These are phyloP conservation scores for Carduelis carduelis DNA, from an alignment of 2,797 vertebrate species.

Conservation along the genomic window DNA sequence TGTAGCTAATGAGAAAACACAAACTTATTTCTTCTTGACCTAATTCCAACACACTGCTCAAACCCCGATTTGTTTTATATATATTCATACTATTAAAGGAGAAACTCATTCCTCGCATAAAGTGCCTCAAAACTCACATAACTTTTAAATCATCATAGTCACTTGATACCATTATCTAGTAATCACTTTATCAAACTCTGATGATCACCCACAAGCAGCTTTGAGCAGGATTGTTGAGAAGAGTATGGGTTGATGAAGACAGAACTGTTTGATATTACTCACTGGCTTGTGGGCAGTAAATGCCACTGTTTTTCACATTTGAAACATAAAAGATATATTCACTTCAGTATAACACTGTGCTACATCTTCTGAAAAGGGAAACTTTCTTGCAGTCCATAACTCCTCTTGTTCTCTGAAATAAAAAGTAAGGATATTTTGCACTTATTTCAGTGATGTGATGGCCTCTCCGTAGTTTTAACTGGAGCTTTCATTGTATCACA, in stretches of 20 bases:
- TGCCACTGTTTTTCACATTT: not conserved
- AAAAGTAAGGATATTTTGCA: not conserved
- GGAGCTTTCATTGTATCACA: not conserved
- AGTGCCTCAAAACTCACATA: constrained; percentile 61
- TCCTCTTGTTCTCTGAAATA: not conserved
- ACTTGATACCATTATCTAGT: constrained; percentile 71
- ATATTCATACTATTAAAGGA: constrained; percentile 63
- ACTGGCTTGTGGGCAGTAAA: not conserved
- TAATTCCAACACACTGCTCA: not conserved
- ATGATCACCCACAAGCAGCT: constrained; percentile 59
- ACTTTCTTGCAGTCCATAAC: not conserved
- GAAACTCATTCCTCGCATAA: constrained; percentile 68
- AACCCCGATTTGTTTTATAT: constrained; percentile 27
- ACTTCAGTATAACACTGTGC: not conserved
- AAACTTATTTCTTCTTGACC: constrained; percentile 34
- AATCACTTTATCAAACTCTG: constrained; percentile 72
- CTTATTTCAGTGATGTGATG: not conserved
- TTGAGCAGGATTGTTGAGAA: constrained; percentile 53
- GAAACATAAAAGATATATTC: not conserved
- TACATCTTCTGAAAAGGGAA: not conserved
- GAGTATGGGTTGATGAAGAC: constrained; percentile 39
- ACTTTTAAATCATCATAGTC: constrained; percentile 66
- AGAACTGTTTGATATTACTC: constrained; percentile 14
- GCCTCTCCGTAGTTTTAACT: not conserved
- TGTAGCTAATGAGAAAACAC: constrained; percentile 34